Percentiles rank a stretch among this genome's conserved stretches.
phyloP scores from a whole-genome alignment of 2,113 vertebrate genomes.

The Leptodactylus fuscus region DNA sequence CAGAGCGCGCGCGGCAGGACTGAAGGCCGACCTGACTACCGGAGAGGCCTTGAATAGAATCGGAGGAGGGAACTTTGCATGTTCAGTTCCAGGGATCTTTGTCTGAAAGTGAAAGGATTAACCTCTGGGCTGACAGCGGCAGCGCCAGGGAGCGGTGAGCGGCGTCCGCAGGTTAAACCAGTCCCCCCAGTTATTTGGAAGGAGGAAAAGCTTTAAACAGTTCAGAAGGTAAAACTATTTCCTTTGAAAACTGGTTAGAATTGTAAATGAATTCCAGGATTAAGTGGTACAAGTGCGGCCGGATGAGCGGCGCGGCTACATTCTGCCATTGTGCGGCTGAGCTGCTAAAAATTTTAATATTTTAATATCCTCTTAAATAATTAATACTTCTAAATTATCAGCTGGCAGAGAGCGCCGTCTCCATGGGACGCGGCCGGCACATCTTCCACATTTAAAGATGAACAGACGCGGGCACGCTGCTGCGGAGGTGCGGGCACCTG shows the following conservation, averaged over 20 bases:
- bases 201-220: constrained; percentile 63
- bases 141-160: background rate
- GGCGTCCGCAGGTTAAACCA: background rate
- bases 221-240: constrained; percentile 65
- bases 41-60: background rate
- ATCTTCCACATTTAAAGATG: constrained; percentile 50
- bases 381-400: constrained; percentile 71
- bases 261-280: constrained; percentile 70
- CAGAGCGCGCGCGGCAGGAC: background rate
- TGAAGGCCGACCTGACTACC: background rate
- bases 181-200: background rate
- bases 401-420: constrained; percentile 61
- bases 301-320: constrained; percentile 67
- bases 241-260: constrained; percentile 65
- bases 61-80: background rate
- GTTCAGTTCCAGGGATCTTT: background rate
- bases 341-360: constrained; percentile 71
- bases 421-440: constrained; percentile 62
- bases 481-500: background rate
- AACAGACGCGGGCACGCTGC: background rate
- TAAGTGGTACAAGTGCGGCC: constrained; percentile 71
- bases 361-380: constrained; percentile 71
- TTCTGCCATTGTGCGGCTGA: constrained; percentile 65
- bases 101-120: constrained; percentile 32
- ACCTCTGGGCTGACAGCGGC: background rate